These are phyloP conservation scores for Sebastolobus altivelis DNA, from an alignment of 2,797 vertebrate species.

Conservation along the genomic window DNA sequence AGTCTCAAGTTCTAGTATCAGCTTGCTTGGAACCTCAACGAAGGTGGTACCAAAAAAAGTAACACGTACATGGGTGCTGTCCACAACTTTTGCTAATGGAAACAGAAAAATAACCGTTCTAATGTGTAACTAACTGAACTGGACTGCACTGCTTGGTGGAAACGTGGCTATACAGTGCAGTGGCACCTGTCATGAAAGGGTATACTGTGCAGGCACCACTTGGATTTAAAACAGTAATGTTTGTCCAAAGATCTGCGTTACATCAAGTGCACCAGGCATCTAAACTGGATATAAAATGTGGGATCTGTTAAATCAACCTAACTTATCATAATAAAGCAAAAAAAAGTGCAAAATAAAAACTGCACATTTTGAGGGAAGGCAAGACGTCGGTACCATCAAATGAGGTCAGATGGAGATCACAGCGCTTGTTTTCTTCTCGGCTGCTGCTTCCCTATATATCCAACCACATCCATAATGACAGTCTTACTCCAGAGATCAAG, in stretches of 20 bases:
- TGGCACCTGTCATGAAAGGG: background rate
- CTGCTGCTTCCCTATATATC: conserved; percentile 71
- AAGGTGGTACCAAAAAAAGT: no score
- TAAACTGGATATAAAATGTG: background rate
- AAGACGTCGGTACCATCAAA: background rate
- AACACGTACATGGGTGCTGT: no score
- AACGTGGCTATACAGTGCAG: background rate
- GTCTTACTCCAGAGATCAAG: conserved; percentile 68
- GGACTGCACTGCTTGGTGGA: no score
- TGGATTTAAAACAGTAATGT: background rate
- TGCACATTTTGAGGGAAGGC: conserved; percentile 40
- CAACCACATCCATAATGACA: conserved; percentile 83
- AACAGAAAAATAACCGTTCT: no score
- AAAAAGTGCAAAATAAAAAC: conserved; percentile 29
- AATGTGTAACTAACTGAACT: no score
- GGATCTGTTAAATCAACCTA: background rate
- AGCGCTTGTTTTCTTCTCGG: conserved; percentile 44
- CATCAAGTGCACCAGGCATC: background rate
- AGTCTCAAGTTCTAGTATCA: background rate
- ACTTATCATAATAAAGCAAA: conserved; percentile 4
- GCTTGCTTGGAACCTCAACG: no score
- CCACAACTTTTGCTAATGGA: no score
- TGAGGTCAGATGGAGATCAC: conserved; percentile 55
- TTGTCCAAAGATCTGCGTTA: background rate
- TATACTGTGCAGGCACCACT: background rate